Evolutionary conservation across 2,113 vertebrate species (phyloP), one percentile per base, ranked within the genome.

Genomic region (Brachyistius frenatus): DNA sequence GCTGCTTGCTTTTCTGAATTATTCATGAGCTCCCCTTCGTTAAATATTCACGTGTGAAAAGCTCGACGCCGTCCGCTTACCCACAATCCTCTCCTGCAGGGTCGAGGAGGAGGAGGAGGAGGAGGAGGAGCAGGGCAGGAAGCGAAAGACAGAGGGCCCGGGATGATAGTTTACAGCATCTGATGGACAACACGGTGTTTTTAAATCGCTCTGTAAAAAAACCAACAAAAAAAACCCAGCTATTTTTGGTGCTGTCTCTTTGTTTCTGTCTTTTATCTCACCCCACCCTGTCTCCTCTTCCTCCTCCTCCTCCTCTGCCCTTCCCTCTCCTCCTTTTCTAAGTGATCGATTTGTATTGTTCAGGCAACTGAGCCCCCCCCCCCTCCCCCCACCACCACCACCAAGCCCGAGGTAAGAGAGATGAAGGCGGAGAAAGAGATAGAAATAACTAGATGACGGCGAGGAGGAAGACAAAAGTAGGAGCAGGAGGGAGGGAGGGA

Each of bases 1-100:
- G 88, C 88, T 92, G 89, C 88, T 91, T 89, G 88, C 91, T 89
- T 68, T 66, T 80, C 54, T 95, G 84, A 91, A 93, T 95, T 90
- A 95, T 94, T 92, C 88, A 95, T 89, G 74, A 93, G 64, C 57
- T 23, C 23, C 13, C 64, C 64, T 23, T 88, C 76, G 88, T 95
- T 81, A 93, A 95, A 91, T 94, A 94, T 95, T 93, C 88, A 94
- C 91, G 73, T 93, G 91, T 92, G 91, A 89, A 90, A 92, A 87
- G 86, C 75, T 23, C 57, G 50, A 85, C n/a, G 46, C 86, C 86
- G 85, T 84, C 76, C 77, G 47, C 86, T 9, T 89, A 83, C 92
- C 86, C 87, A 88, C 66, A 86, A 89, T 87, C 73, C 78, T 83
- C 82, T 76, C 68, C 71, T 88, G 23, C 67, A 70, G 81, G 81